These are phyloP conservation scores for Eupithecia centaureata DNA, from an alignment of 2,888 invertebrate species.

Conservation along the genomic window DNA sequence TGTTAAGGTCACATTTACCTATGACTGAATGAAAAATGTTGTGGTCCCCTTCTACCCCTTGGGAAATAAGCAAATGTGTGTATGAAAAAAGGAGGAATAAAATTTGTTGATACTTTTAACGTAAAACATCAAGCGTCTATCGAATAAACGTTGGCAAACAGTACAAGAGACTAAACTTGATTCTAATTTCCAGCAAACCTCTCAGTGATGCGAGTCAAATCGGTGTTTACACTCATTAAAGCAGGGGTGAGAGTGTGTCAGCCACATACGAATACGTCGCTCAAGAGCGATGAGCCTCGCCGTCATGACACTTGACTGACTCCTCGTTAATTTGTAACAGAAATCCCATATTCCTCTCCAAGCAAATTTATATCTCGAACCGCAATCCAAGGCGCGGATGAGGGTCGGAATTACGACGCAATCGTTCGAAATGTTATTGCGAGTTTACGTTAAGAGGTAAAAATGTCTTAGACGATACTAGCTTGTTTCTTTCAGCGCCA, in stretches of 20 bases:
- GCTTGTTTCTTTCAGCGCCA: background rate
- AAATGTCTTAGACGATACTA: constrained; percentile 52
- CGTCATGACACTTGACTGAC: constrained; percentile 76
- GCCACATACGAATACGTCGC: constrained; percentile 59
- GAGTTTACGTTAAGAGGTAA: constrained; percentile 70
- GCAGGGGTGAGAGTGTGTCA: constrained; percentile 53
- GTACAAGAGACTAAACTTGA: constrained; percentile 15
- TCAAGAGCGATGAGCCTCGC: constrained; percentile 59
- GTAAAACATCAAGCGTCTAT: background rate
- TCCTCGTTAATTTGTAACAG: constrained; percentile 77
- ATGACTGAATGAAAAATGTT: constrained; percentile 5
- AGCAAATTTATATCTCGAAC: constrained; percentile 58
- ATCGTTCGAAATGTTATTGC: constrained; percentile 58
- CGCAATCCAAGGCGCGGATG: constrained; percentile 50
- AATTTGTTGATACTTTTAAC: constrained; percentile 2
- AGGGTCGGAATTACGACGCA: constrained; percentile 55
- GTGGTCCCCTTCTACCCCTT: background rate
- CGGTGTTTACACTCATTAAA: constrained; percentile 58
- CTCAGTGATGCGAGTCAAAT: constrained; percentile 42
- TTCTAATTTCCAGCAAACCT: constrained; percentile 35
- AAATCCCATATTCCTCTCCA: constrained; percentile 59
- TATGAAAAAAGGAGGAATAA: constrained; percentile 3
- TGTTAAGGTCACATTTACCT: constrained; percentile 1
- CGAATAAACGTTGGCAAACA: background rate
- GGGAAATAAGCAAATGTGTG: constrained; percentile 12